Evolutionary conservation across 2,797 vertebrate genomes (phyloP).

Genomic region (Antrozous pallidus): DNA sequence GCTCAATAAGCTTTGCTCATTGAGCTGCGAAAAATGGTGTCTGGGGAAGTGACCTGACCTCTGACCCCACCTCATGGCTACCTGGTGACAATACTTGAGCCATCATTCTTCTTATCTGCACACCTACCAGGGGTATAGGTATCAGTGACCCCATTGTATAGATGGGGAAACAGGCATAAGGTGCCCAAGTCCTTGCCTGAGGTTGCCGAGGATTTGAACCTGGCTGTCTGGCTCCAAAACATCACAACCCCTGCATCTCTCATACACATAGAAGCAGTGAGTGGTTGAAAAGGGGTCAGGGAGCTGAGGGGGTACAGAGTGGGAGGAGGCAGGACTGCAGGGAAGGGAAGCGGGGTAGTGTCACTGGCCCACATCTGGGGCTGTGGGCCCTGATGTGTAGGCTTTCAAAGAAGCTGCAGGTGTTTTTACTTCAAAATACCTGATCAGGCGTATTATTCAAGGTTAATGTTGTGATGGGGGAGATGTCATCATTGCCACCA

Average conservation of each 20-base stretch:
- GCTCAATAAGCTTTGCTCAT: neutral
- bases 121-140: rapidly evolving
- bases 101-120: neutral
- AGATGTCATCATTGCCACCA: neutral
- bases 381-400: no score
- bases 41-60: neutral
- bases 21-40: neutral
- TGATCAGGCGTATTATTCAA: neutral
- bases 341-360: neutral
- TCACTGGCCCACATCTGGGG: neutral
- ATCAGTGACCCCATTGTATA: neutral
- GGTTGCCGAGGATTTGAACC: neutral
- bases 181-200: neutral
- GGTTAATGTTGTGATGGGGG: neutral
- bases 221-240: neutral
- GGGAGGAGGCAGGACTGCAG: neutral
- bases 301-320: neutral
- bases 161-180: neutral
- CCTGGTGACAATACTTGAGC: neutral
- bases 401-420: neutral
- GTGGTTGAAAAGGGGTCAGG: neutral
- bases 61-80: neutral
- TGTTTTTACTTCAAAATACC: neutral
- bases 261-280: no score
- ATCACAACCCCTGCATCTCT: neutral